Conservation (phyloP, 2,797 vertebrate genomes). For the Pseudotriccus pelzelni region DNA sequence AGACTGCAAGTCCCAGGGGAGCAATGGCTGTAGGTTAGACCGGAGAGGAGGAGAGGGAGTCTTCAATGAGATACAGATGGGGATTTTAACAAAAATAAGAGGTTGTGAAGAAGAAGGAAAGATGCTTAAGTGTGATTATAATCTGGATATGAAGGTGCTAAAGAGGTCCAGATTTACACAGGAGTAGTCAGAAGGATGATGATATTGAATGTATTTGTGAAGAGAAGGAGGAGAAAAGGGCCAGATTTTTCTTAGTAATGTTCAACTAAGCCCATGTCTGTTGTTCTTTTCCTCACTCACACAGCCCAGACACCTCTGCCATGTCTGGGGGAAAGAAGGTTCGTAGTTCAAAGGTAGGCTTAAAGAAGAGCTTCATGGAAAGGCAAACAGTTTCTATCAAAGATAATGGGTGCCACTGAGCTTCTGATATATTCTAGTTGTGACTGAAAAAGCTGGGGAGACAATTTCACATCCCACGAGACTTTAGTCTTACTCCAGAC, state of each 20-base stretch:
- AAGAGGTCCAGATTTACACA: not conserved
- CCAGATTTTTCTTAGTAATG: not conserved
- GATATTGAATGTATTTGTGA: not conserved
- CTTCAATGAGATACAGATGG: not conserved
- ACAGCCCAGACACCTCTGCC: not conserved
- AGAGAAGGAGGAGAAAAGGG: not conserved
- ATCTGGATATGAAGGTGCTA: not conserved
- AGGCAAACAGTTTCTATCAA: not conserved
- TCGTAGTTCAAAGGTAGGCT: not conserved
- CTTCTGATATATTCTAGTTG: not conserved
- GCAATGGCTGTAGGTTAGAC: not conserved
- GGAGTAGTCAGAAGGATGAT: not conserved
- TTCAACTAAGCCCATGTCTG: not conserved
- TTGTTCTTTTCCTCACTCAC: not conserved
- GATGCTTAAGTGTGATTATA: not conserved
- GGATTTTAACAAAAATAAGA: not conserved
- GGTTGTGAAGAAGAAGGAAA: not conserved
- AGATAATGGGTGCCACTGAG: not conserved
- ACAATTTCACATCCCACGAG: not conserved
- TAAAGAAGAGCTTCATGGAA: not conserved
- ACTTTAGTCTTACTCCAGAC: not conserved
- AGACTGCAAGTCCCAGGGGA: not conserved
- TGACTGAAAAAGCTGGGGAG: not conserved
- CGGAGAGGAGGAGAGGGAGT: not conserved
- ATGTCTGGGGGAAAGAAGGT: not conserved